Evolutionary conservation across 2,113 vertebrate species (phyloP).

Genomic region (Ancistrus triradiatus): DNA sequence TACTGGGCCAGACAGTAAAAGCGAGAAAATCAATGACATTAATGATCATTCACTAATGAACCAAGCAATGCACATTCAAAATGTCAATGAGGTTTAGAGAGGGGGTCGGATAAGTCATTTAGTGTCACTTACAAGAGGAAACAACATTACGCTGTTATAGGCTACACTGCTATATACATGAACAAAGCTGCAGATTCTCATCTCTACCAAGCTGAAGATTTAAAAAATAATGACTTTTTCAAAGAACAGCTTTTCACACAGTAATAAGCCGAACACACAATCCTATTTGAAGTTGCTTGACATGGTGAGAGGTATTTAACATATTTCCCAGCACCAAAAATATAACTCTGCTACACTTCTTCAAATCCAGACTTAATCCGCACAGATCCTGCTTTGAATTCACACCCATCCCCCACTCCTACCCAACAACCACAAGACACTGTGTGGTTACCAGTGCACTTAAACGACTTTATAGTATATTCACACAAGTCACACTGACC

Average conservation of each 20-base stretch:
- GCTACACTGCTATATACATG: not conserved
- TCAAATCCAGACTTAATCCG: slow-evolving; percentile 63
- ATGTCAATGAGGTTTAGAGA: slow-evolving; percentile 57
- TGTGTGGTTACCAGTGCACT: slow-evolving; percentile 47
- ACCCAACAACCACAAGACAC: slow-evolving; percentile 46
- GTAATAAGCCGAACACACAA: not conserved
- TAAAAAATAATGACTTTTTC: not conserved
- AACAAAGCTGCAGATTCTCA: not conserved
- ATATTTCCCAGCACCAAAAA: slow-evolving; percentile 42
- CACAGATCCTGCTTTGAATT: slow-evolving; percentile 68
- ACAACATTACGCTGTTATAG: slow-evolving; percentile 37
- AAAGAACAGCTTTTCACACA: not conserved
- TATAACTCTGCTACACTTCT: slow-evolving; percentile 56
- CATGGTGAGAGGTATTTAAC: slow-evolving; percentile 27
- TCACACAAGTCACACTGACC: not conserved
- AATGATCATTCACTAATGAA: slow-evolving; percentile 73
- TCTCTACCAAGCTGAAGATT: not conserved
- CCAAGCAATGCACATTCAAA: slow-evolving; percentile 38
- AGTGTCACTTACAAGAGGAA: slow-evolving; percentile 19
- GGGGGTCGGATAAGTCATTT: slow-evolving; percentile 8
- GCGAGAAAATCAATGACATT: slow-evolving; percentile 60
- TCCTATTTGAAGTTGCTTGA: slow-evolving; percentile 14
- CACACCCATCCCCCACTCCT: slow-evolving; percentile 51
- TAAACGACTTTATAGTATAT: not conserved
- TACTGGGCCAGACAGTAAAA: slow-evolving; percentile 45